Percentiles rank a stretch among this genome's conserved stretches.
Evolutionary conservation across 2,797 vertebrate species (phyloP).

Genomic region (Sciurus carolinensis): DNA sequence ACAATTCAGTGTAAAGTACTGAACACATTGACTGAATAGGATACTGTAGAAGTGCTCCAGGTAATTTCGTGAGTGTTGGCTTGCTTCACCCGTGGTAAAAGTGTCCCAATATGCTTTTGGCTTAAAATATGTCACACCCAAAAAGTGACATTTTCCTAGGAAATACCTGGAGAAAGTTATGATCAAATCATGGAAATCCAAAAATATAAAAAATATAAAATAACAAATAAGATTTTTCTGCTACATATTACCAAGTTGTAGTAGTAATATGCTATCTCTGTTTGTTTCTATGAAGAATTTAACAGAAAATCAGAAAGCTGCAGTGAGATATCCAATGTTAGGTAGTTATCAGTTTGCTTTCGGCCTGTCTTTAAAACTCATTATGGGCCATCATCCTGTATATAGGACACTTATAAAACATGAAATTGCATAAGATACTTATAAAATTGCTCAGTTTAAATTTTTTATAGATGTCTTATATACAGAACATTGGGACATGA

Average conservation of each 20-base stretch:
- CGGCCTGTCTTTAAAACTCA: not conserved
- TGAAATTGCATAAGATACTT: too few relatives aligned
- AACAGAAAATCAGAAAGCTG: slow-evolving; percentile 56
- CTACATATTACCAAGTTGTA: not conserved
- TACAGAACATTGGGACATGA: too few relatives aligned
- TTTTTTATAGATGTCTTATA: too few relatives aligned
- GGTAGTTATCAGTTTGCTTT: not conserved
- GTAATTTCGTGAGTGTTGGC: not conserved
- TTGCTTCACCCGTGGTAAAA: slow-evolving; percentile 2
- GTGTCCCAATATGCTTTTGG: slow-evolving; percentile 15
- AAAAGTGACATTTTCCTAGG: not conserved
- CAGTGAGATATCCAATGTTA: not conserved
- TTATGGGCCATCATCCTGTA: too few relatives aligned
- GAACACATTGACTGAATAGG: not conserved
- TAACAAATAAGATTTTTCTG: not conserved
- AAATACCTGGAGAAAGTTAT: slow-evolving; percentile 18
- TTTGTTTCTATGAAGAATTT: slow-evolving; percentile 38
- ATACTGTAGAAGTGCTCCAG: not conserved
- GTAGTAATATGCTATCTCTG: not conserved
- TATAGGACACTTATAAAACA: too few relatives aligned
- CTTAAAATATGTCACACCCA: slow-evolving; percentile 15
- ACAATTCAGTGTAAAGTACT: not conserved
- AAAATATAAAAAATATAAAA: slow-evolving; percentile 59
- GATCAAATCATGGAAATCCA: slow-evolving; percentile 28
- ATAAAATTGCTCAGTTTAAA: too few relatives aligned